Evolutionary conservation across 2,888 invertebrate genomes (phyloP).

Genomic region (Brachyptera putata): DNA sequence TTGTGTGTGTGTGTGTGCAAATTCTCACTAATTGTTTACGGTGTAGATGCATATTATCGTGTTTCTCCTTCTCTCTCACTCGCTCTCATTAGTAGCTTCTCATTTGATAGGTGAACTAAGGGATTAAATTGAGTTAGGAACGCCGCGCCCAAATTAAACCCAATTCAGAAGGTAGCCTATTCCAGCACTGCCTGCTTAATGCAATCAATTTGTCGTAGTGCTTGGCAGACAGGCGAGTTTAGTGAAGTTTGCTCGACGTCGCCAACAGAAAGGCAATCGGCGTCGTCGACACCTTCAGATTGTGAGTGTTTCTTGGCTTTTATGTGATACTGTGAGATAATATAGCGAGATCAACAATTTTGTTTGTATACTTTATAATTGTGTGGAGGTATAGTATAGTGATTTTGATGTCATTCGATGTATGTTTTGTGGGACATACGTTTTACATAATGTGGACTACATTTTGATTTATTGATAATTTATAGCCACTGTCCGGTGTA

Average conservation of each 20-base stretch:
- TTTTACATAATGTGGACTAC: too few relatives aligned
- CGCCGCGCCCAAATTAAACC: constrained; percentile 34
- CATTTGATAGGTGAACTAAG: constrained; percentile 34
- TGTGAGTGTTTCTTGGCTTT: not conserved
- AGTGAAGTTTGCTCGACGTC: not conserved
- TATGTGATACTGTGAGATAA: not conserved
- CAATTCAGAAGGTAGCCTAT: constrained; percentile 33
- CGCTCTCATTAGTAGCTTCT: constrained; percentile 32
- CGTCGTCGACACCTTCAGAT: not conserved
- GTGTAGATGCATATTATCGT: constrained; percentile 11
- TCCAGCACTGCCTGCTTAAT: constrained; percentile 31
- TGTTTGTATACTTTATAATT: too few relatives aligned
- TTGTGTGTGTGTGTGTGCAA: constrained; percentile 21
- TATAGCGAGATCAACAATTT: too few relatives aligned
- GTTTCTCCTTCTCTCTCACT: constrained; percentile 14
- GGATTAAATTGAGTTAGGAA: constrained; percentile 34
- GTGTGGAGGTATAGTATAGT: too few relatives aligned
- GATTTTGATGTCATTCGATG: too few relatives aligned
- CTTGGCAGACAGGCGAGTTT: constrained; percentile 28
- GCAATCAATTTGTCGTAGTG: constrained; percentile 34
- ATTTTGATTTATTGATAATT: too few relatives aligned
- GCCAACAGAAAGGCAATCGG: not conserved
- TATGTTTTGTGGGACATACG: too few relatives aligned
- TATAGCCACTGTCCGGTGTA: too few relatives aligned
- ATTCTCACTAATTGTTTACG: constrained; percentile 31